A percentile compares a stretch with the other conserved stretches of the same genome.
Evolutionary conservation across 2,888 invertebrate genomes (phyloP).

Genomic region (Diplolepis rosae): DNA sequence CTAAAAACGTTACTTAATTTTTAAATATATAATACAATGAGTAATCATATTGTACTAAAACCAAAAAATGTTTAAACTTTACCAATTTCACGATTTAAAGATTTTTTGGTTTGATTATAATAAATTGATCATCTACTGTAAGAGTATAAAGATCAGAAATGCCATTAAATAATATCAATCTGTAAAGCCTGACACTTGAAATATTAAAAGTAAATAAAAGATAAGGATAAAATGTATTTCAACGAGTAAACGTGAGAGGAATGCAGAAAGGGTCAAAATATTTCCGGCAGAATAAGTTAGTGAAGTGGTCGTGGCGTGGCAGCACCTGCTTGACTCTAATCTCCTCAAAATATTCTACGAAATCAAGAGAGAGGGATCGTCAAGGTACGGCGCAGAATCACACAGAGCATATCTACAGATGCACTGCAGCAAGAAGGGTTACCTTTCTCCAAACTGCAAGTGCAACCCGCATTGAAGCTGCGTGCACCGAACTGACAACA

Average conservation of each 20-base stretch:
- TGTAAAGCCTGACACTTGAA: conserved; percentile 11
- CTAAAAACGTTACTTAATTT: no score
- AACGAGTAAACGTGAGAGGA: conserved; percentile 13
- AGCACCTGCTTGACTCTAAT: conserved; percentile 56
- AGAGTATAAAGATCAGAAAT: not conserved
- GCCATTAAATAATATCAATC: not conserved
- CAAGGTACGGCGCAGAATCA: conserved; percentile 53
- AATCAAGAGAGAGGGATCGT: not conserved
- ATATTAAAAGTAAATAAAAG: conserved; percentile 28
- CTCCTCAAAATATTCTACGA: not conserved
- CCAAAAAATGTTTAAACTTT: no score
- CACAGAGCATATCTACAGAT: not conserved
- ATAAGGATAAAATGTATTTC: conserved; percentile 10
- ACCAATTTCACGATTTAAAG: no score
- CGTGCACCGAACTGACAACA: conserved; percentile 40
- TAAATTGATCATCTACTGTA: not conserved
- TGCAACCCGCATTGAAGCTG: conserved; percentile 51
- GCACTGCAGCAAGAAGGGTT: not conserved
- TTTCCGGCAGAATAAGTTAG: conserved; percentile 46
- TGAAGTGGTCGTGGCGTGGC: conserved; percentile 54
- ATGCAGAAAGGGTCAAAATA: conserved; percentile 51
- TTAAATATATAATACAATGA: no score
- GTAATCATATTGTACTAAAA: no score
- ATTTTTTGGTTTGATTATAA: no score
- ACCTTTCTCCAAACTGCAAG: not conserved